Evolutionary conservation across 2,797 vertebrate genomes (phyloP).

Genomic region (Enteromius afrohamiltoni): DNA sequence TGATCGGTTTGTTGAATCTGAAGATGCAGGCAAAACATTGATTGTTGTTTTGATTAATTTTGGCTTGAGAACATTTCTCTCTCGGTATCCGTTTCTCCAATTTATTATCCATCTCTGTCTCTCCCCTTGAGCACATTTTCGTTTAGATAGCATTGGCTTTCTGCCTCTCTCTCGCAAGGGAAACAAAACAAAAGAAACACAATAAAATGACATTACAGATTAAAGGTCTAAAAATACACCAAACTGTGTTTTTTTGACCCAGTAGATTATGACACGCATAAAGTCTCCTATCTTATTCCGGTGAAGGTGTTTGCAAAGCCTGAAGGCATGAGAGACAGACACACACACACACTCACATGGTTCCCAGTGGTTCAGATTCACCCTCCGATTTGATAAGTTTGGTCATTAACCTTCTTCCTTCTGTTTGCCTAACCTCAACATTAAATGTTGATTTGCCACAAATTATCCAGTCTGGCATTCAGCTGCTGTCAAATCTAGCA

Average conservation of each 20-base stretch:
- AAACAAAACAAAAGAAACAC: neutral
- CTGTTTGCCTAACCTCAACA: slow-evolving; percentile 5
- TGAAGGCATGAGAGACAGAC: slow-evolving; percentile 33
- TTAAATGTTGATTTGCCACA: neutral
- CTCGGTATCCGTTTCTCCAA: neutral
- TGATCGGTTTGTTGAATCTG: neutral
- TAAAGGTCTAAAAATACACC: slow-evolving; percentile 50
- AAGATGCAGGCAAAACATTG: neutral
- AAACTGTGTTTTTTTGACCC: neutral
- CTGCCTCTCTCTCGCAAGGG: neutral
- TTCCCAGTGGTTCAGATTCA: slow-evolving; percentile 3
- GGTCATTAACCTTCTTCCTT: slow-evolving; percentile 31
- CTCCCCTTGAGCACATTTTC: slow-evolving; percentile 14
- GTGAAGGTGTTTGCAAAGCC: slow-evolving; percentile 43
- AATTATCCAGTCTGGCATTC: neutral
- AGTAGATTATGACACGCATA: slow-evolving; percentile 9
- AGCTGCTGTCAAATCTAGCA: slow-evolving; percentile 18
- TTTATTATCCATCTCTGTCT: slow-evolving; percentile 25
- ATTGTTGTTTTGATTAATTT: slow-evolving; percentile 9
- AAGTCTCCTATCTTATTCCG: slow-evolving; percentile 17
- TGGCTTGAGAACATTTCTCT: slow-evolving; percentile 10
- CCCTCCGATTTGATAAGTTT: slow-evolving; percentile 2
- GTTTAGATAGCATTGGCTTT: neutral
- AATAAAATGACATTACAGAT: slow-evolving; percentile 16
- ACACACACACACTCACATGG: neutral